Percentiles rank a stretch among this genome's conserved stretches.
Evolutionary conservation across 2,888 invertebrate genomes (phyloP).

Genomic region (Cerceris ruficornis): DNA sequence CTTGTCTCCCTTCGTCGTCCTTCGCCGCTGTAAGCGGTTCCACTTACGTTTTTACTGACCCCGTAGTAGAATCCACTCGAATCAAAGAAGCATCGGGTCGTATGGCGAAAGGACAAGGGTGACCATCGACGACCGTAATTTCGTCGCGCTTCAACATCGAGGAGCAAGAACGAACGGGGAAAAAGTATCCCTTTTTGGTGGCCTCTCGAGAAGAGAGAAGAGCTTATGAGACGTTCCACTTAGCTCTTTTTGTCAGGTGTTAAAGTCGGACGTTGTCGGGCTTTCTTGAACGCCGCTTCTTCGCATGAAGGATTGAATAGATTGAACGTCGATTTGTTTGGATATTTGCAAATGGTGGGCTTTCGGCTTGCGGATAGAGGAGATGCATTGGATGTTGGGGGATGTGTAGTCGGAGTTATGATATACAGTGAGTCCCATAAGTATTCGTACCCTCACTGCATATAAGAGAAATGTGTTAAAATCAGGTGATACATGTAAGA

Average conservation of each 20-base stretch:
- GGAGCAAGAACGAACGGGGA: constrained; percentile 8
- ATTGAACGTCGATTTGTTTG: too few species aligned
- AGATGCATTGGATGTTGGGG: too few species aligned
- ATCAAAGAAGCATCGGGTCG: constrained; percentile 46
- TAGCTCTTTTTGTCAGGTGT: background rate
- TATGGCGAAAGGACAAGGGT: constrained; percentile 39
- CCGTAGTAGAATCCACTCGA: constrained; percentile 24
- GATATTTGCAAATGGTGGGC: too few species aligned
- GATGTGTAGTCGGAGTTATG: too few species aligned
- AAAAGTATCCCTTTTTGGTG: background rate
- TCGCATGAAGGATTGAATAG: background rate
- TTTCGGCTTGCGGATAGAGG: too few species aligned
- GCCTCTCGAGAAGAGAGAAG: constrained; percentile 22
- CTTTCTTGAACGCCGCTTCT: background rate
- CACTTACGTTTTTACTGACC: constrained; percentile 60
- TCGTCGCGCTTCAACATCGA: constrained; percentile 34
- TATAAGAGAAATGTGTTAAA: too few species aligned
- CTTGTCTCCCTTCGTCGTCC: constrained; percentile 40
- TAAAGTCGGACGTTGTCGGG: background rate
- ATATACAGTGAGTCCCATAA: too few species aligned
- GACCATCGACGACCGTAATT: constrained; percentile 50
- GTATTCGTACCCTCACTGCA: too few species aligned
- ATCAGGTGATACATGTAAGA: too few species aligned
- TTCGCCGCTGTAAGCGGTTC: constrained; percentile 47
- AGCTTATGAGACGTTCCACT: constrained; percentile 4